A percentile compares a stretch with the other conserved stretches of the same genome.
Evolutionary conservation across 2,797 vertebrate genomes (phyloP).

Genomic region (Leptodactylus fallax): DNA sequence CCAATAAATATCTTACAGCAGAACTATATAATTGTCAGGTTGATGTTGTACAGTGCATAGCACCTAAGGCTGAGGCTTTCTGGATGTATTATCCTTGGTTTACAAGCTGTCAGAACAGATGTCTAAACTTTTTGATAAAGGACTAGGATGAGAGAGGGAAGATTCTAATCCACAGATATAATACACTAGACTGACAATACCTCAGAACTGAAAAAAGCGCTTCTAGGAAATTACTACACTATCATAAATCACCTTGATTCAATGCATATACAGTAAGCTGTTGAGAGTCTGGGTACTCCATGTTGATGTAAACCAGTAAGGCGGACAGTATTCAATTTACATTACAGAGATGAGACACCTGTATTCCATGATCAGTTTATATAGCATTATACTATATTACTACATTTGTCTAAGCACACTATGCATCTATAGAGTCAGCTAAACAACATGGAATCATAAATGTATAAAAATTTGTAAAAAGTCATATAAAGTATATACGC

Average conservation of each 20-base stretch:
- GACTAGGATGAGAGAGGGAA: neutral
- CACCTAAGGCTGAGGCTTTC: constrained; percentile 6
- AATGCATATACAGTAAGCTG: neutral
- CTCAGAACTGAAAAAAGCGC: neutral
- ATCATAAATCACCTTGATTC: constrained; percentile 3
- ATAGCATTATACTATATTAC: neutral
- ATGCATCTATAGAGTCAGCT: neutral
- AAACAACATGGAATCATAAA: neutral
- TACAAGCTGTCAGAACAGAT: constrained; percentile 17
- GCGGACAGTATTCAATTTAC: neutral
- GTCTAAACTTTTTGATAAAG: neutral
- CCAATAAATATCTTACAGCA: neutral
- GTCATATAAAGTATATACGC: neutral
- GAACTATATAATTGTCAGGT: neutral
- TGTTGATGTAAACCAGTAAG: neutral
- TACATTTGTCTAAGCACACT: neutral
- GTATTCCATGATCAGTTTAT: neutral
- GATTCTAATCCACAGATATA: constrained; percentile 6
- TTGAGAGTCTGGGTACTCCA: neutral
- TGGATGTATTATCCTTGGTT: constrained; percentile 18
- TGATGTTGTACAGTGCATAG: neutral
- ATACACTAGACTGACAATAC: constrained; percentile 2
- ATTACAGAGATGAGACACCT: neutral
- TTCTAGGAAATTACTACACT: neutral
- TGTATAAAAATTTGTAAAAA: too few species aligned